Conservation (phyloP, 2,888 invertebrate genomes). For the Plebejus melissa region DNA sequence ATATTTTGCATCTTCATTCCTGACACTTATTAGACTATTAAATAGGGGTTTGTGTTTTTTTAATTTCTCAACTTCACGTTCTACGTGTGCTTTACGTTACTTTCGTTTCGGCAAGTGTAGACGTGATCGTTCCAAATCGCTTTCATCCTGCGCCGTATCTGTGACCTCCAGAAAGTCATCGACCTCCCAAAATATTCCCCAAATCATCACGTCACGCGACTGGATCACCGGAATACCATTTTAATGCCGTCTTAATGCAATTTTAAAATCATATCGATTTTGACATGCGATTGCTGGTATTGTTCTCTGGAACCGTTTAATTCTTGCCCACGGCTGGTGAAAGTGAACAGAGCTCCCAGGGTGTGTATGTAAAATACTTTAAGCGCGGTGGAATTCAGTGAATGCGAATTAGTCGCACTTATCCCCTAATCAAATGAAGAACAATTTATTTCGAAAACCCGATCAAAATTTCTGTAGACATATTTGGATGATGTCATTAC, state of each 20-base stretch:
- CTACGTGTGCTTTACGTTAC: neutral
- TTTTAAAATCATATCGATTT: constrained; percentile 28
- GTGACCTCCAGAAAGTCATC: constrained; percentile 70
- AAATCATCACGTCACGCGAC: constrained; percentile 69
- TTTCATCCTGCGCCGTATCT: constrained; percentile 45
- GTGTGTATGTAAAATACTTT: neutral
- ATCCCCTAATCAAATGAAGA: neutral
- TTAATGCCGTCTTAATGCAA: constrained; percentile 36
- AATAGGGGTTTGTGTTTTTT: too few species aligned
- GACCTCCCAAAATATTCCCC: constrained; percentile 68
- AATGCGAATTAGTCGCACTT: neutral
- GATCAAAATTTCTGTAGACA: too few species aligned
- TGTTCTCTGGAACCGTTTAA: constrained; percentile 15
- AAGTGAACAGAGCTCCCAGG: neutral
- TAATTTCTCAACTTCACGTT: too few species aligned
- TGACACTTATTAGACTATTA: too few species aligned
- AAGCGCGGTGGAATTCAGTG: constrained; percentile 2
- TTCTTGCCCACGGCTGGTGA: constrained; percentile 11
- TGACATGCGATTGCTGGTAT: constrained; percentile 29
- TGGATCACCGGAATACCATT: constrained; percentile 38
- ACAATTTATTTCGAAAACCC: neutral
- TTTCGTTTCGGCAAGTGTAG: constrained; percentile 1
- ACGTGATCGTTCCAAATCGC: constrained; percentile 32
- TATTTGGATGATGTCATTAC: neutral
- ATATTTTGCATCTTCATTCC: too few species aligned